phyloP scores from a whole-genome alignment of 2,888 invertebrate species.

The Drosophila paramelanica region DNA sequence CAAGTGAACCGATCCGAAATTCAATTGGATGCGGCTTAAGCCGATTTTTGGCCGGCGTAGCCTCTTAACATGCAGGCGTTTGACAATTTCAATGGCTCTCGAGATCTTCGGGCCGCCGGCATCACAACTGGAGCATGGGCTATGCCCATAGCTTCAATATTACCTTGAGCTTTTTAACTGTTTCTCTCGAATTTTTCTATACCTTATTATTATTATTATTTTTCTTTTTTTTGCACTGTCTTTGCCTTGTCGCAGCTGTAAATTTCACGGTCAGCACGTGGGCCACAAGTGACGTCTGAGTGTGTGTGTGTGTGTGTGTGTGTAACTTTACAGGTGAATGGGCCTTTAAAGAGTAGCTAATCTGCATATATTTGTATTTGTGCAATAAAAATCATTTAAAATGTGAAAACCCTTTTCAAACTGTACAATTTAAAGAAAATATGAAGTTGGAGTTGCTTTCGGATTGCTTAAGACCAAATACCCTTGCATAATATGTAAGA shows the following conservation, averaged over 20 bases:
- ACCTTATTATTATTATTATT: not conserved
- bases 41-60: constrained; percentile 62
- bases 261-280: constrained; percentile 70
- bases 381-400: not conserved
- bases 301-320: constrained; percentile 10
- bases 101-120: constrained; percentile 53
- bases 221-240: constrained; percentile 41
- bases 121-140: constrained; percentile 68
- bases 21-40: constrained; percentile 66
- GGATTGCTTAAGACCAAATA: no score
- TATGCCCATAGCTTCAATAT: constrained; percentile 29
- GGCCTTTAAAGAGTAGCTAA: constrained; percentile 41
- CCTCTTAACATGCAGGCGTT: constrained; percentile 69
- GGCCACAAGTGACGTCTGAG: constrained; percentile 44
- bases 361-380: constrained; percentile 29
- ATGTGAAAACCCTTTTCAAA: not conserved
- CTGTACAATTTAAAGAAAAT: not conserved
- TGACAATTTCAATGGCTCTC: constrained; percentile 74
- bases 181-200: constrained; percentile 5
- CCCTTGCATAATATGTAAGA: no score
- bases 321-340: constrained; percentile 43
- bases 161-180: constrained; percentile 42
- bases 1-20: constrained; percentile 46
- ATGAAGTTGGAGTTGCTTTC: not conserved
- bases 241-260: constrained; percentile 42